Conservation (phyloP, 2,797 vertebrate species). For the Rhadinocentrus ornatus region DNA sequence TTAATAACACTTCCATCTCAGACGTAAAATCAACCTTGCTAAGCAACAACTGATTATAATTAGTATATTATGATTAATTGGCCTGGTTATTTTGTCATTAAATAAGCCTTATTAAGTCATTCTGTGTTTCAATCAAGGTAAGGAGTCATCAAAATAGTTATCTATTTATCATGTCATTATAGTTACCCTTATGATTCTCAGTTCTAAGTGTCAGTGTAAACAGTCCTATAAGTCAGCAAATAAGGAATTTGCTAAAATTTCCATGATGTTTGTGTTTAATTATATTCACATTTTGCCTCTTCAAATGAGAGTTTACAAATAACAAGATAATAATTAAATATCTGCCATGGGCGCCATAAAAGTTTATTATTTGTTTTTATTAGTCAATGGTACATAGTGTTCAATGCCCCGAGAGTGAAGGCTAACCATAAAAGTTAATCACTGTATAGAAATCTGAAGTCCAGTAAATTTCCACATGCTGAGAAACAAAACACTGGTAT, state of each 20-base stretch:
- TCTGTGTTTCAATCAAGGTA: neutral
- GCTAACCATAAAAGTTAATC: conserved; percentile 88
- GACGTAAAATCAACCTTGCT: neutral
- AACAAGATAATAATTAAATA: conserved; percentile 85
- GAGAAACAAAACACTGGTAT: conserved; percentile 75
- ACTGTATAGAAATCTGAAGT: conserved; percentile 86
- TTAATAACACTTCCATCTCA: neutral
- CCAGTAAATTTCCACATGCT: conserved; percentile 88
- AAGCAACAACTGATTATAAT: neutral
- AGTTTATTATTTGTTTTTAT: conserved; percentile 88
- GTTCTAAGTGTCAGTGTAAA: conserved; percentile 10
- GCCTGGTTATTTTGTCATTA: neutral
- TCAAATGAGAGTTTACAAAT: conserved; percentile 83
- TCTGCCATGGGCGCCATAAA: conserved; percentile 82
- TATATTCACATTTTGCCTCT: conserved; percentile 77
- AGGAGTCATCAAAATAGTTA: neutral
- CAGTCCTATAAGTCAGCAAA: conserved; percentile 23
- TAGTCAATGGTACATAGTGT: conserved; percentile 84
- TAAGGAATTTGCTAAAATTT: conserved; percentile 73
- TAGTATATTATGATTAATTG: neutral
- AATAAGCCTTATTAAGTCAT: neutral
- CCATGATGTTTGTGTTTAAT: conserved; percentile 81
- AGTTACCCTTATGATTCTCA: neutral
- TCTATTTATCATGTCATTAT: neutral
- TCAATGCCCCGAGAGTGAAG: conserved; percentile 84